phyloP scores from a whole-genome alignment of 2,888 invertebrate species.

The Xylophagus ater region DNA sequence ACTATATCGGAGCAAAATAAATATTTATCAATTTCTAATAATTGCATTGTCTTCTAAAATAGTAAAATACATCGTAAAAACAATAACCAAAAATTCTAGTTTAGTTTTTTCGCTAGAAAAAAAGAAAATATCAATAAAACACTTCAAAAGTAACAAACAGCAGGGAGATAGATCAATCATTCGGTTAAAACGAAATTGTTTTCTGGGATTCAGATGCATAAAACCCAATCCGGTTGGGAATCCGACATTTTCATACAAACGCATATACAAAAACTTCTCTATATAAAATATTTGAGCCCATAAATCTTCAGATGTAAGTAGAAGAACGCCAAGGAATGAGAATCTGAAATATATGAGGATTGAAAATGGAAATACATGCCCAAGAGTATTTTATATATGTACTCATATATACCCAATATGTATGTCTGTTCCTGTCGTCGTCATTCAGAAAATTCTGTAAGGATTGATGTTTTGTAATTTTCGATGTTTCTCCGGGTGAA shows the following conservation, averaged over 20 bases:
- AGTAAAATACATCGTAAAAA: no score
- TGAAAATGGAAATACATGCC: neutral
- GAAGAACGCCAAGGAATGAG: neutral
- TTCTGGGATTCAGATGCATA: constrained; percentile 9
- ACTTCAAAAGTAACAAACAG: constrained; percentile 13
- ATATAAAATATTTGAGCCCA: constrained; percentile 6
- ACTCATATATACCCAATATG: constrained; percentile 6
- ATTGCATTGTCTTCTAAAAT: no score
- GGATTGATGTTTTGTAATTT: constrained; percentile 15
- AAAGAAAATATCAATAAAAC: no score
- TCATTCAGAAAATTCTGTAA: constrained; percentile 13
- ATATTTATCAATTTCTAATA: no score
- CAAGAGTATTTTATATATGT: neutral
- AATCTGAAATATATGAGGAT: constrained; percentile 4
- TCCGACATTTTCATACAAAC: no score
- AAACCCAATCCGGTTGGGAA: no score
- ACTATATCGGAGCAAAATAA: no score
- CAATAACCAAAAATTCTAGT: no score
- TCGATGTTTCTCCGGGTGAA: constrained; percentile 14
- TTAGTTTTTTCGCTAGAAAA: no score
- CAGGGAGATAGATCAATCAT: constrained; percentile 13
- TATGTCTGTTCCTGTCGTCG: constrained; percentile 14
- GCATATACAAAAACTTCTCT: no score
- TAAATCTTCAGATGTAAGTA: constrained; percentile 1
- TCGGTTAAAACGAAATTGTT: constrained; percentile 13